These are phyloP conservation scores for Ectemnius cavifrons DNA, from an alignment of 2,888 invertebrate species.

Conservation along the genomic window DNA sequence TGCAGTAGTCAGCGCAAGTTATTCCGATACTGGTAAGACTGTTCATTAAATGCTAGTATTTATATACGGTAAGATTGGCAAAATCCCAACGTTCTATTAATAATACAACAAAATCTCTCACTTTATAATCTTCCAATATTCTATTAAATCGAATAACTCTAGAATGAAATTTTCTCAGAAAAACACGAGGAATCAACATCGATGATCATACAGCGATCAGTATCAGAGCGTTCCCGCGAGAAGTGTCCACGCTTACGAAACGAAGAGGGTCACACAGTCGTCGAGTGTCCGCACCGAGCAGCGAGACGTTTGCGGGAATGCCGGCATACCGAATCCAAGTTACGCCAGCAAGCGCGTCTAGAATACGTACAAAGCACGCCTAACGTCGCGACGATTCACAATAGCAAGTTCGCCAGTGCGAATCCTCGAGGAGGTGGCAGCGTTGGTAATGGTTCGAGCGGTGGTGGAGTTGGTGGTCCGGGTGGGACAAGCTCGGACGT, in stretches of 20 bases:
- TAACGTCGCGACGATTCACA: constrained; percentile 80
- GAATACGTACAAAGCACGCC: constrained; percentile 83
- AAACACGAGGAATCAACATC: constrained; percentile 72
- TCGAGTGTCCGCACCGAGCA: constrained; percentile 57
- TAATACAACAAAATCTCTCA: too few species aligned
- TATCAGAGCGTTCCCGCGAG: constrained; percentile 78
- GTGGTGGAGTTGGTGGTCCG: constrained; percentile 63
- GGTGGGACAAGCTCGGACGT: constrained; percentile 60
- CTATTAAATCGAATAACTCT: too few species aligned
- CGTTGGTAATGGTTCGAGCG: constrained; percentile 76
- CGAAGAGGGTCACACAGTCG: constrained; percentile 42
- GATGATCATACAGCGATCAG: constrained; percentile 78
- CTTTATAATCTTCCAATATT: too few species aligned
- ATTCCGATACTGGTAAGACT: constrained; percentile 71
- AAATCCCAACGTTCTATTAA: too few species aligned
- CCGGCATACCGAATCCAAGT: constrained; percentile 72
- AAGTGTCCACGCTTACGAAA: constrained; percentile 69
- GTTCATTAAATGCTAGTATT: too few species aligned
- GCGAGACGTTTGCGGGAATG: constrained; percentile 65
- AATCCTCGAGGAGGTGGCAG: constrained; percentile 75
- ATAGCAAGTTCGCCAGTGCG: constrained; percentile 80
- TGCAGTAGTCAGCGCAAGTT: constrained; percentile 71
- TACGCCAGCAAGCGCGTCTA: constrained; percentile 72
- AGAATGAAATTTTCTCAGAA: constrained; percentile 55
- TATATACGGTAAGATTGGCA: too few species aligned